Evolutionary conservation across 1,140 invertebrate genomes (phyloP), one percentile per base, ranked within the genome.

Genomic region (Rhyzopertha dominica): DNA sequence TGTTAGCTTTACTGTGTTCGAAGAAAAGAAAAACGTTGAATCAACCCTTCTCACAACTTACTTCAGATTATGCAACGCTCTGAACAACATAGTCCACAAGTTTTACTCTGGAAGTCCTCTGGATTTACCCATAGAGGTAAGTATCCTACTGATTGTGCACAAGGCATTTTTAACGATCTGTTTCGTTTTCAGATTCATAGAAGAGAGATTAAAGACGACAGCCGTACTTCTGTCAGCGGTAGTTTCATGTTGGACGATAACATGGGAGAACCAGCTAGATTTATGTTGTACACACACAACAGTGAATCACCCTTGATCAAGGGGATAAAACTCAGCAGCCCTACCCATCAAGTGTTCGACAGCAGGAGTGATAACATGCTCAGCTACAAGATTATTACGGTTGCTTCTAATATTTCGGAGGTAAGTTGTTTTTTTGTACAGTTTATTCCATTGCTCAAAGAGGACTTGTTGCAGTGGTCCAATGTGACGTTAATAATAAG

Each of bases 121-220:
- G 5, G 68, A 71, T 53, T 58, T 78, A 38, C 74, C 74, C 10
- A 67, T 77, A 29, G 76, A 78, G 63, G 67, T 74, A 53, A 57
- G 56, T 47, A 28, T 26, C 14, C 13, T 35, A 5, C 10, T 43
- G 19, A 44, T 17, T 14, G 12, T 24, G 5, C 5, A 4, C 16
- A 14, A 10, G 30, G 18, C 9, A 22, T 7, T 7, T 50, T 2
- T 1, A 9, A 44, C 14, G 12, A 28, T 28, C n/a, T 24, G 14
- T 35, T 53, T 48, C 45, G 0, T 26, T 47, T 56, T 31, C 40
- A 65, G 60, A 72, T 74, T 32, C 71, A 74, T 43, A 57, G 71
- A 3, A 51, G 68, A 22, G 70, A 71, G 58, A 63, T 74, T n/a
- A 62, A 46, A 5, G 65, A 69, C 44, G 69, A 72, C 43, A 68